Percentiles rank a stretch among this genome's conserved stretches.
phyloP scores from a whole-genome alignment of 2,113 vertebrate species.

The Dipodomys stephensi region DNA sequence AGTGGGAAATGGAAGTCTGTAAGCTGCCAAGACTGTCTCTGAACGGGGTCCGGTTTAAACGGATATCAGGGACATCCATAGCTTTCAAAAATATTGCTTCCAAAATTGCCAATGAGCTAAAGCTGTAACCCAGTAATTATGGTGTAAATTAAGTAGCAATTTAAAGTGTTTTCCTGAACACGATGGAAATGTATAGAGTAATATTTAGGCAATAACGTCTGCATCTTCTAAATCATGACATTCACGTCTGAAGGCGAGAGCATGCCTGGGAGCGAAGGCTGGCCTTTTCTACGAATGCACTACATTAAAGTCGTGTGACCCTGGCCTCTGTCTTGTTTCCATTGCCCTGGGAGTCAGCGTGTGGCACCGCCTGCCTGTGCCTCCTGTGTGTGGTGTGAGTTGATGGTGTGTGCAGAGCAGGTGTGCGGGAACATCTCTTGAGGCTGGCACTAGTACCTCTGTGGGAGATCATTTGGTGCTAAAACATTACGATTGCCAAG shows the following conservation, averaged over 20 bases:
- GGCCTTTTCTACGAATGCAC: slow-evolving; percentile 91
- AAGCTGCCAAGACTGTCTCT: slow-evolving; percentile 99
- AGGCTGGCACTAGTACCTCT: slow-evolving; percentile 83
- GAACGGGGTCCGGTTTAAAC: slow-evolving; percentile 98
- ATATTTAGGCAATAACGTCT: slow-evolving; percentile 98
- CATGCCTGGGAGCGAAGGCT: slow-evolving; percentile 88
- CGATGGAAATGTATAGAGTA: slow-evolving; percentile 95
- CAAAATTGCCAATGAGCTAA: slow-evolving; percentile 99
- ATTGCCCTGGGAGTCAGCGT: slow-evolving; percentile 84
- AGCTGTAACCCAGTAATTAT: slow-evolving; percentile 95
- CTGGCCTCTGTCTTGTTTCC: slow-evolving; percentile 88
- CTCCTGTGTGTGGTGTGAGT: slow-evolving; percentile 87
- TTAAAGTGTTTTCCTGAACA: slow-evolving; percentile 91
- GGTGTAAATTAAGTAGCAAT: slow-evolving; percentile 97
- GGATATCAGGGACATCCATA: slow-evolving; percentile 99
- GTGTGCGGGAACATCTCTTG: slow-evolving; percentile 79
- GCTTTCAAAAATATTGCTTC: slow-evolving; percentile 99
- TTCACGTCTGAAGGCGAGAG: slow-evolving; percentile 86
- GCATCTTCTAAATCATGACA: slow-evolving; percentile 94
- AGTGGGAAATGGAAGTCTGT: slow-evolving; percentile 99
- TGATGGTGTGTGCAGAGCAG: slow-evolving; percentile 84
- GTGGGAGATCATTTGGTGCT: slow-evolving; percentile 88
- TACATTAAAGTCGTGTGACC: slow-evolving; percentile 92
- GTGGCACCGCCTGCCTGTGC: slow-evolving; percentile 84
- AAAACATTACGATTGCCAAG: slow-evolving; percentile 88